Conservation (phyloP, 2,113 vertebrate species). For the Sapajus apella region DNA sequence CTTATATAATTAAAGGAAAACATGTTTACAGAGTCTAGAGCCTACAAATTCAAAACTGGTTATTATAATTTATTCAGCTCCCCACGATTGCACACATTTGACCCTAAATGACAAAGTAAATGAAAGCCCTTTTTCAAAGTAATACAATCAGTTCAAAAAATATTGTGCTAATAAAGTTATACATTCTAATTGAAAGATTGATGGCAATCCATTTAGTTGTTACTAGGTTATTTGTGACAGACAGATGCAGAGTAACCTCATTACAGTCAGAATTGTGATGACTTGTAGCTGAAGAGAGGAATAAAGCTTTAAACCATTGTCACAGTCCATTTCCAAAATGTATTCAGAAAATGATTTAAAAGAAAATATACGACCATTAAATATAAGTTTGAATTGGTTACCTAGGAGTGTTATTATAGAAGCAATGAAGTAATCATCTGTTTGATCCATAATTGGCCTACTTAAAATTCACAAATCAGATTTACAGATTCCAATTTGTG, state of each 20-base stretch:
- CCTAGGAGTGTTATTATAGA: slow-evolving; percentile 59
- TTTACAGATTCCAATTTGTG: slow-evolving; percentile 61
- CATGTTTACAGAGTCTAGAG: neutral
- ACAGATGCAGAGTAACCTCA: slow-evolving; percentile 88
- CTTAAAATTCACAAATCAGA: slow-evolving; percentile 78
- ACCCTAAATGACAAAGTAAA: slow-evolving; percentile 89
- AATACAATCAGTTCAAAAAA: slow-evolving; percentile 91
- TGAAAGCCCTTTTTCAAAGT: slow-evolving; percentile 89
- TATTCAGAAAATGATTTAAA: slow-evolving; percentile 81
- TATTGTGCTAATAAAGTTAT: slow-evolving; percentile 93
- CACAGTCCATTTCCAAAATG: slow-evolving; percentile 80
- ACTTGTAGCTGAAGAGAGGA: slow-evolving; percentile 85
- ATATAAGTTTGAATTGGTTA: slow-evolving; percentile 75
- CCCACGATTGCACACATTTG: slow-evolving; percentile 83
- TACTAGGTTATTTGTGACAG: slow-evolving; percentile 93
- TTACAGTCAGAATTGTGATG: slow-evolving; percentile 87
- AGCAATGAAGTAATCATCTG: slow-evolving; percentile 66
- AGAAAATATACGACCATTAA: slow-evolving; percentile 77
- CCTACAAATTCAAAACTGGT: slow-evolving; percentile 36
- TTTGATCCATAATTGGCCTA: slow-evolving; percentile 64
- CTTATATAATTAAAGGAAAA: slow-evolving; percentile 20
- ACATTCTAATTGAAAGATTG: slow-evolving; percentile 92
- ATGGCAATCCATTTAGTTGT: slow-evolving; percentile 89
- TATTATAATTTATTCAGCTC: slow-evolving; percentile 77
- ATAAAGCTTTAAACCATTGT: slow-evolving; percentile 84